Evolutionary conservation across 1,140 invertebrate genomes (phyloP), one percentile per base, ranked within the genome.

Genomic region (Heliconius nattereri): DNA sequence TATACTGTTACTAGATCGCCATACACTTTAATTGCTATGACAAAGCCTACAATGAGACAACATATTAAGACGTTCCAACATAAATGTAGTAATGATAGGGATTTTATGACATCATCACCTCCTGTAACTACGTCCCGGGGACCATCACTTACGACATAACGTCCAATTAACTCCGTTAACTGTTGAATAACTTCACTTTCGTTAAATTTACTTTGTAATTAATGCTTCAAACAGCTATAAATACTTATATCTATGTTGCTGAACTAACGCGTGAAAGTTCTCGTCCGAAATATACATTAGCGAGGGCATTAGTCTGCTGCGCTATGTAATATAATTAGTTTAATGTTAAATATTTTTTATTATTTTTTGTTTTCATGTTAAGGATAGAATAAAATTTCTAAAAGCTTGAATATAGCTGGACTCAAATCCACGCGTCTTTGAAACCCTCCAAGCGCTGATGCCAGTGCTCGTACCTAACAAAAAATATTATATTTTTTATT

Each of bases 61-160:
- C 26, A 73, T 37, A 78, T 76, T 70, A 76, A 77, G 54, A 78
- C 40, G 23, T 81, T 77, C 54, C 73, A 76, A 76, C 70, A 76
- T 52, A 76, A 79, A 82, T 78, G 81, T 82, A 80, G 74, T 78
- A 83, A 81, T 79, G 76, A 84, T 79, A 75, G 71, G 80, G 83
- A 84, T 85, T 86, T 86, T 85, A 90, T 85, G 81, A 86, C 80
- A 76, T 81, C 83, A 82, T 84, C 80, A 81, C 66, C 77, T 45
- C 40, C 70, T 52, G 77, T 85, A 84, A 87, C 84, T 85, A 80
- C 83, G 75, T 85, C 79, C 84, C 83, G 81, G 85, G 87, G 83
- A 72, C 85, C 85, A 87, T 89, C 87, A 84, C 84, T 89, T 89
- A 89, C 86, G 83, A 78, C 83, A 85, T 88, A 83, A 85, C 86